A percentile compares a stretch with the other conserved stretches of the same genome.
phyloP scores from a whole-genome alignment of 2,797 vertebrate genomes.

The Mus spretus region DNA sequence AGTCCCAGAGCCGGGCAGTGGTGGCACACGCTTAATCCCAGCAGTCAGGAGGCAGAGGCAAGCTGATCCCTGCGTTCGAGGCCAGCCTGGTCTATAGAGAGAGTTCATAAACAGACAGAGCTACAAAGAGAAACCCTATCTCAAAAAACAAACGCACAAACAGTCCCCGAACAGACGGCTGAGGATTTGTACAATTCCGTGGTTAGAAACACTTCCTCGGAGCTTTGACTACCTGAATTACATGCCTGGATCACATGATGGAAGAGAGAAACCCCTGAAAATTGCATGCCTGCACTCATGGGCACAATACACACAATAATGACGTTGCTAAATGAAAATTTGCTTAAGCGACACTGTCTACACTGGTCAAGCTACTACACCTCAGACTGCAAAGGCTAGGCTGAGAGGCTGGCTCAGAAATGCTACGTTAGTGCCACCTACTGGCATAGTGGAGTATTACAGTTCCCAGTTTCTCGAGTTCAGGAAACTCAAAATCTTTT shows the following conservation, averaged over 20 bases:
- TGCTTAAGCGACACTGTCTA: neutral
- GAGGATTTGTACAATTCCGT: neutral
- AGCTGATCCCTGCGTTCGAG: neutral
- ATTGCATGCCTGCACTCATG: neutral
- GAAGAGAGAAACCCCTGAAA: neutral
- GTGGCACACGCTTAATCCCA: neutral
- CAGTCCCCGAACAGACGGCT: neutral
- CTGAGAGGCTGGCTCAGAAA: neutral
- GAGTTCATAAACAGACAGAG: neutral
- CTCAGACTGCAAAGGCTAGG: neutral
- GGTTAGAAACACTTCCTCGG: neutral
- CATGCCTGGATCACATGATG: neutral
- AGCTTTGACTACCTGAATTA: neutral
- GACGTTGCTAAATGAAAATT: neutral
- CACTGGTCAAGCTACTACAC: neutral
- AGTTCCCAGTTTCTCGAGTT: neutral
- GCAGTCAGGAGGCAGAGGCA: neutral
- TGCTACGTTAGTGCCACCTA: constrained; percentile 65
- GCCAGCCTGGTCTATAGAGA: neutral
- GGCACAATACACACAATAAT: neutral
- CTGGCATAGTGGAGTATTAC: neutral
- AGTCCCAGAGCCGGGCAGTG: neutral
- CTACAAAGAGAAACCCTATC: neutral
- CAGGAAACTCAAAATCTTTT: neutral
- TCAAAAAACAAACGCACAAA: neutral